Conservation (phyloP, 2,888 invertebrate species). For the Rhodophaea formosa region DNA sequence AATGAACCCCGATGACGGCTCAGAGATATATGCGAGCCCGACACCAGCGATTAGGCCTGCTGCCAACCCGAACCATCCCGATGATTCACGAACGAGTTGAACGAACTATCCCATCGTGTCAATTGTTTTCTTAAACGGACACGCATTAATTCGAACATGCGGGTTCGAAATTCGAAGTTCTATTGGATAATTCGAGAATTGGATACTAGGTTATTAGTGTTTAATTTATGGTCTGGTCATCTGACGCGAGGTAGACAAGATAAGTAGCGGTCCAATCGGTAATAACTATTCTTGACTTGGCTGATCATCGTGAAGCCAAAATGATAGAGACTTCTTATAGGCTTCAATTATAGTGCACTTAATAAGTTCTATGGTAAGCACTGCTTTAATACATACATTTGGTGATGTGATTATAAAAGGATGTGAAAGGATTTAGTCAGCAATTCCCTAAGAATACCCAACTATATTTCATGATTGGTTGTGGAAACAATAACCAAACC, state of each 20-base stretch:
- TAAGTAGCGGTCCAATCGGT: background rate
- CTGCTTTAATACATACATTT: no score
- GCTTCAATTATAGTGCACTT: no score
- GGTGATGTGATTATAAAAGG: no score
- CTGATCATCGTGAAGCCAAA: background rate
- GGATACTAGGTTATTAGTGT: constrained; percentile 24
- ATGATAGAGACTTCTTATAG: no score
- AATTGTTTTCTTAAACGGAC: constrained; percentile 76
- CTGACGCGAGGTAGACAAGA: constrained; percentile 4
- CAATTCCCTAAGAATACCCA: no score
- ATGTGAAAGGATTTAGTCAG: no score
- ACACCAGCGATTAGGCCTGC: constrained; percentile 73
- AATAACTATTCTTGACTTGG: background rate
- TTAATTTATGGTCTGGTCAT: constrained; percentile 27
- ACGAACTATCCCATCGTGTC: constrained; percentile 56
- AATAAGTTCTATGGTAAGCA: no score
- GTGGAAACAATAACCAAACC: no score
- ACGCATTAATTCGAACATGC: constrained; percentile 66
- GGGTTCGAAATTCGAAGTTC: constrained; percentile 62
- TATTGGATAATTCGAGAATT: constrained; percentile 50
- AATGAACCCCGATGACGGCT: constrained; percentile 75
- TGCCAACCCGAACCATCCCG: constrained; percentile 67
- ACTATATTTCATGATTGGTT: no score
- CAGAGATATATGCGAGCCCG: constrained; percentile 70
- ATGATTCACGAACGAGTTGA: constrained; percentile 74